These are phyloP conservation scores for Lysiphlebus fabarum DNA, from an alignment of 1,140 invertebrate genomes.

Conservation along the genomic window DNA sequence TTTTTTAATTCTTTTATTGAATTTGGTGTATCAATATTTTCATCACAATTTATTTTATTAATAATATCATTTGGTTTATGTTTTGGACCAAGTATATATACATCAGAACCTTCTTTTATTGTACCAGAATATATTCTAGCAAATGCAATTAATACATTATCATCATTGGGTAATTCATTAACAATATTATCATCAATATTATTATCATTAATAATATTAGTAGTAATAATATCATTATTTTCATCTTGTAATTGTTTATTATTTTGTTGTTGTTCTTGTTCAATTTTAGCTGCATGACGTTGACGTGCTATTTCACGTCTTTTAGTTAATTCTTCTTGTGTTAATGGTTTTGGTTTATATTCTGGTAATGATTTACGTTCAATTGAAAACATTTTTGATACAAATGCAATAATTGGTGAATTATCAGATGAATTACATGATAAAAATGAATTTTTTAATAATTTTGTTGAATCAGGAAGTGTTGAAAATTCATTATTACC, in stretches of 20 bases:
- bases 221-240: background rate
- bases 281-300: slow-evolving; percentile 57
- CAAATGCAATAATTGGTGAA: slow-evolving; percentile 80
- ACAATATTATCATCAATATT: slow-evolving; percentile 44
- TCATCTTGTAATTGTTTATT: slow-evolving; percentile 1
- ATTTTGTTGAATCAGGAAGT: slow-evolving; percentile 68
- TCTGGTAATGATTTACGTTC: slow-evolving; percentile 69
- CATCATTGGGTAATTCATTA: background rate
- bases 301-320: slow-evolving; percentile 69
- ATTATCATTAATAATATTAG: no score
- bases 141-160: slow-evolving; percentile 85
- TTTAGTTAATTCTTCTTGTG: slow-evolving; percentile 70
- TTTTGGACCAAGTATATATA: slow-evolving; percentile 87
- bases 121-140: slow-evolving; percentile 90
- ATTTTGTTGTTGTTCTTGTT: slow-evolving; percentile 27
- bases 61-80: slow-evolving; percentile 71
- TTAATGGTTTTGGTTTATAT: slow-evolving; percentile 70
- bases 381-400: slow-evolving; percentile 94
- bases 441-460: slow-evolving; percentile 73
- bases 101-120: slow-evolving; percentile 70
- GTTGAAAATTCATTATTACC: slow-evolving; percentile 65
- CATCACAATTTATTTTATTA: slow-evolving; percentile 42
- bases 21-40: slow-evolving; percentile 55
- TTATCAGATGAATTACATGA: slow-evolving; percentile 65
- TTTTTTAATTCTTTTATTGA: slow-evolving; percentile 67